Base-by-base conservation (phyloP, 2,797 vertebrate genomes). In the Hybognathus amarus region DNA sequence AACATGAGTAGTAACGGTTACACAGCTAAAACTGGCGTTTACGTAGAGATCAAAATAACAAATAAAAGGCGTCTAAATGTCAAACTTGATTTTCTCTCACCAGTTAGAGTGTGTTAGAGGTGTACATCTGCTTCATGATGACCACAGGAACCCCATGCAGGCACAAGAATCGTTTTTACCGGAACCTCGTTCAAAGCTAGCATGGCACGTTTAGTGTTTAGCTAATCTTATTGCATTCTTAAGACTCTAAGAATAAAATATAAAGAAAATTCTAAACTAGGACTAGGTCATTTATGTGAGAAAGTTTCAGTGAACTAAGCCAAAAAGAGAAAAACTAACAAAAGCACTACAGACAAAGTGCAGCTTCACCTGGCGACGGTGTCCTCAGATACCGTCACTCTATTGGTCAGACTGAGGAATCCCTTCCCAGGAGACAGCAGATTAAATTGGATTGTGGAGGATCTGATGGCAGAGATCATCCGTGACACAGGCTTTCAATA, bases 401-500 rank as follows among this genome's bases (percentile, higher is more conserved):
- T 18, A 71, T 78, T 75, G 67, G 80, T 61, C 86, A 40, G 33
- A 30, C 66, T 56, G 45, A 85, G 87, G 79, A 67, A 71, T 86
- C 86, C 87, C 87, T 91, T 88, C 81, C 63, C 11, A 88, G 74
- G 75, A 66, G 40, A 68, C 89, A 80, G 86, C 86, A 87, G 93
- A 92, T 91, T 92, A 90, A 93, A 93, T 91, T 91, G 91, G 92
- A 92, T 89, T 86, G 87, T 77, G 83, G 79, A 89, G 87, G 88
- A 91, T 90, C 90, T 89, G 80, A 83, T 85, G 88, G 89, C 68
- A 56, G 67, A 88, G 89, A 91, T 89, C 90, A 90, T 83, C 86
- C 85, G 22, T 80, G 63, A 86, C 80, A 83, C 66, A 80, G 50
- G 54, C 87, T 85, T 80, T 89, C 80, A 45, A 56, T 77, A 77